Base-by-base conservation (phyloP, 2,888 invertebrate species). In the Zaprionus obscuricornis region DNA sequence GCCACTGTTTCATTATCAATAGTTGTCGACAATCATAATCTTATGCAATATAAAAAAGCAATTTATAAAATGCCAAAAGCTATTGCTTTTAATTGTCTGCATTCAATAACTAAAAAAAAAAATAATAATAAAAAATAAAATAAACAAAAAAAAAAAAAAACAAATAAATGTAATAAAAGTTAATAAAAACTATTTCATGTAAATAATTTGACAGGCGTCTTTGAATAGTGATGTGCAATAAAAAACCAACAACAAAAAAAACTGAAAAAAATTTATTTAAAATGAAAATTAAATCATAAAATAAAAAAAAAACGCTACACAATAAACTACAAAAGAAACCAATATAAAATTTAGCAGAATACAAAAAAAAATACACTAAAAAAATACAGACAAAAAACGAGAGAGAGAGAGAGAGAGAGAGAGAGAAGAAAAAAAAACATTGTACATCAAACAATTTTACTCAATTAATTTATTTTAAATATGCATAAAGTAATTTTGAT, bases 381-480 rank as follows among this genome's bases (percentile, higher is more conserved):
- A 10, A 34, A 13, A 10, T 11, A 14, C 3, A 37, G 10, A 27
- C 11, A 43, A 40, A 45, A 13, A 31, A 24, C 14, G 8, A 29
- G n/a, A 14, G 7, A 5, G 10, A 37, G 5, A 31, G 17, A n/a
- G n/a, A 3, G 1, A 18, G 3, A 10, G 5, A 24, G n/a, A n/a
- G n/a, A 18, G 3, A 10, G 5, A 24, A n/a, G n/a, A 46, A 31
- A 55, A 59, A 46, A 42, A 29, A 31, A 34, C 37, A 58, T 24
- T 24, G 42, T 64, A 33, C 31, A 56, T 56, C 58, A 47, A 65
- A 43, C 29, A 7, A 27, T 69, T 60, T 45, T 40, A 39, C 52
- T 39, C 52, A 58, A 69, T 72, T 70, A 69, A 74, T 63, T 73
- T 46, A 47, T 63, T 70, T 70, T 40, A 54, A 66, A 51, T 50